A percentile compares a stretch with the other conserved stretches of the same genome.
phyloP scores from a whole-genome alignment of 35 echinoderm and acorn worm species.

The Hemicentrotus pulcherrimus region DNA sequence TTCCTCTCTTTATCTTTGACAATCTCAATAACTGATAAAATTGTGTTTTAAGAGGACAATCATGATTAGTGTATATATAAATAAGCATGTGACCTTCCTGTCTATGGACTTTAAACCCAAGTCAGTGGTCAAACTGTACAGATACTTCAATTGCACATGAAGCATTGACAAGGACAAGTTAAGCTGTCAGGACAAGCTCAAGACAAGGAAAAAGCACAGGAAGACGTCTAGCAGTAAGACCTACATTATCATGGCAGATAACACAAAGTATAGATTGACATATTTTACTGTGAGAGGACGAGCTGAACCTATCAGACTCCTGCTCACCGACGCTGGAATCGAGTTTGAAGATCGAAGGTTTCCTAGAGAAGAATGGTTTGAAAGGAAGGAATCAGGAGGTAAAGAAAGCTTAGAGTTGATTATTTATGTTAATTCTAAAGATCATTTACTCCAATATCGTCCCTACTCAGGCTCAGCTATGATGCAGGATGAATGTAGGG shows the following conservation, averaged over 20 bases:
- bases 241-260: background rate
- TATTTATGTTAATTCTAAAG: too few relatives aligned
- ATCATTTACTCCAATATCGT: too few relatives aligned
- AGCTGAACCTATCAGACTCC: conserved; percentile 57
- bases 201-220: too few relatives aligned
- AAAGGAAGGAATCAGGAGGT: background rate
- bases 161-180: too few relatives aligned
- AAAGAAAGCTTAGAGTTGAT: background rate
- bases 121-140: background rate
- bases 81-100: too few relatives aligned
- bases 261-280: conserved; percentile 22
- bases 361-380: conserved; percentile 30
- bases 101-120: background rate
- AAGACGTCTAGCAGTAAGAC: background rate
- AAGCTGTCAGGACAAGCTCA: too few relatives aligned
- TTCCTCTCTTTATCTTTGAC: too few relatives aligned
- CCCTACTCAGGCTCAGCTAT: too few relatives aligned
- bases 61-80: too few relatives aligned
- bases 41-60: too few relatives aligned
- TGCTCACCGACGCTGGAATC: conserved; percentile 48
- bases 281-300: conserved; percentile 56
- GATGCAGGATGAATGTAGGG: too few relatives aligned
- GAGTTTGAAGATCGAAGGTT: conserved; percentile 60
- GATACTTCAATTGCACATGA: background rate
- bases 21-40: too few relatives aligned